Base-by-base conservation (phyloP, 2,113 vertebrate species). In the Cyphomyrus plagiostoma region DNA sequence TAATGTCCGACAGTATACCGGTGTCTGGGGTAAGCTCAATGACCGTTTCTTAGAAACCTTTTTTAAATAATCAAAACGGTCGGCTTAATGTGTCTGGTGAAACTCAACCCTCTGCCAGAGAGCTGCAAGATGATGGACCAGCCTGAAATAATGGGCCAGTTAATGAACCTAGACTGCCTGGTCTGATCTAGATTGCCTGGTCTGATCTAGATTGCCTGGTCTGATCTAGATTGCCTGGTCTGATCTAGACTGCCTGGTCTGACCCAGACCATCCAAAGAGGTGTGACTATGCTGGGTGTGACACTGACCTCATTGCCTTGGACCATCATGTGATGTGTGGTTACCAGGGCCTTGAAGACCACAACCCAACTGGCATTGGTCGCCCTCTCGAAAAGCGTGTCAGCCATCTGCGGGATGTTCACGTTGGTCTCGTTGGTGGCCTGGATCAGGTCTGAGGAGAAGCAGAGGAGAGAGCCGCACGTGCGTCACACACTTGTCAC, bases 331-430 rank as follows among this genome's bases (percentile, higher is more conserved):
- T 99, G 97, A 93, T 99, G 98, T 88, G 98, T 99, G 92, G 98
- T 97, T 95, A 99, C 97, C 93, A 99, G 97, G 88, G 98, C 98
- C 92, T 99, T 99, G 96, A 98, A 99, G 92, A 99, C 98, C 95
- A 99, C 98, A 92, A 99, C 97, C 98, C 98, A 99, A 97, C 98
- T 99, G 94, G 98, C 99, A 46, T 99, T 99, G 87, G 97, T 97
- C 49, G 96, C 98, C 94, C 98, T 97, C 96, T 99, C 98, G 94
- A 99, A 97, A 93, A 99, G 96, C 46, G 97, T 99, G 95, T 99
- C 98, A 0, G 98, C 98, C 97, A 99, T 95, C 84, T 98, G 97
- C 48, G 98, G 98, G 94, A 99, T 97, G 93, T 98, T 99, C 91
- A 99, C 98, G 89, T 97, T 99, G 96, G 98, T 96, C 92, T 99